Evolutionary conservation across 1,140 invertebrate genomes (phyloP), one percentile per base, ranked within the genome.

Genomic region (Trachelipus rathkii): DNA sequence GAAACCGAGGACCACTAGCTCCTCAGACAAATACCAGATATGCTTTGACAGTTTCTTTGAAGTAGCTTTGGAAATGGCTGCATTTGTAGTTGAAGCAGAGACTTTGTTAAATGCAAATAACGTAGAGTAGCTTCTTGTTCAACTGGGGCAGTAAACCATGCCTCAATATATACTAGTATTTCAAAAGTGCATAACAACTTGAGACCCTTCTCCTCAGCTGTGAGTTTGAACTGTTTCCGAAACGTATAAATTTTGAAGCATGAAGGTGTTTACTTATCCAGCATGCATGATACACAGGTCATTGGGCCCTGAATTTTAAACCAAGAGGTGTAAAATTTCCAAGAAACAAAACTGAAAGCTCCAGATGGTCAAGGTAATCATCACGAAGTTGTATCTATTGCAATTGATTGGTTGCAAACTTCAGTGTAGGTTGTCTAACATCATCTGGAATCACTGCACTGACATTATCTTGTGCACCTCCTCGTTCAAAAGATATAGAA

Each of bases 371-470:
- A 70, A 70, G 24, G 24, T 70, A 70, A 70, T 70, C 68, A 70
- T 70, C 68, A 24, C 68, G 24, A 21, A 19, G 68, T 70, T 70
- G 21, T 21, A 70, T 70, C 68, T 70, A 10, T 21, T 70, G 10
- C 21, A 70, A 11, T 70, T n/a, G n/a, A n/a, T n/a, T n/a, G n/a
- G n/a, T n/a, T n/a, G n/a, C n/a, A n/a, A n/a, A n/a, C n/a, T n/a
- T 70, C 21, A 70, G 24, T 24, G 68, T 24, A 10, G 10, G 24
- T 11, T 70, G 68, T 24, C 68, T 11, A 70, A 70, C 21, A 21
- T 11, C 68, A 70, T 70, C 68, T 70, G 68, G 10, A 70, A 70
- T 70, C 68, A 70, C 68, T 70, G 68, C 68, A 24, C 68, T 60
- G 68, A 24, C 21, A 70, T 19, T 70, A 10, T 19, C 68, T 70